Percentiles rank a stretch among this genome's conserved stretches.
Evolutionary conservation across 2,113 vertebrate species (phyloP).

Genomic region (Oplegnathus fasciatus): DNA sequence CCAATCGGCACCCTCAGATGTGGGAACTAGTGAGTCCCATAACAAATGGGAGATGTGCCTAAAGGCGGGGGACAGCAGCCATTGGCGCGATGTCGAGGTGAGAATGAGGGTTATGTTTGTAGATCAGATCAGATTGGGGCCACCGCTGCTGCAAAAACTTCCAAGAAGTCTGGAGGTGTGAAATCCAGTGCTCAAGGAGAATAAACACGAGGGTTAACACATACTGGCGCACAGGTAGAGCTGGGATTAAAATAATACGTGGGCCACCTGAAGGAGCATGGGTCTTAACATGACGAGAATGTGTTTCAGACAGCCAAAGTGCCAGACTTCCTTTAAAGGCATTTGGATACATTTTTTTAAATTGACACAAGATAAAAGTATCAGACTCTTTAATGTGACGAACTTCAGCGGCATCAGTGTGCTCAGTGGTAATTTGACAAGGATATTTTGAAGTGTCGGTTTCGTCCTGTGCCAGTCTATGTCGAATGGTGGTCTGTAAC

Average conservation of each 20-base stretch:
- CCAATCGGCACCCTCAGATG: slow-evolving; percentile 34
- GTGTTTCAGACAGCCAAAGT: slow-evolving; percentile 5
- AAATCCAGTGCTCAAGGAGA: slow-evolving; percentile 56
- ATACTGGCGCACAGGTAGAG: slow-evolving; percentile 9
- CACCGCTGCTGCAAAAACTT: slow-evolving; percentile 21
- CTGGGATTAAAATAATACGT: slow-evolving; percentile 20
- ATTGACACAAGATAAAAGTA: slow-evolving; percentile 28
- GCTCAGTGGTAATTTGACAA: slow-evolving; percentile 60
- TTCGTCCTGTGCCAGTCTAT: slow-evolving; percentile 52
- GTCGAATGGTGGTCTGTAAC: slow-evolving; percentile 62
- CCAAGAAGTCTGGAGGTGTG: slow-evolving; percentile 49
- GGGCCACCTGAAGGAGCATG: slow-evolving; percentile 25
- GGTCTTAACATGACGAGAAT: not conserved
- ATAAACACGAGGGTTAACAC: slow-evolving; percentile 51
- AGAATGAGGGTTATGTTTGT: slow-evolving; percentile 58
- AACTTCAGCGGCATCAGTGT: slow-evolving; percentile 23
- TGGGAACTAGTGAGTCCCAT: slow-evolving; percentile 23
- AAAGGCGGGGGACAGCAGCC: slow-evolving; percentile 24
- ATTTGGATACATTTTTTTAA: slow-evolving; percentile 1
- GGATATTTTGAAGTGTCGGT: slow-evolving; percentile 61
- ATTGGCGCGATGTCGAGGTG: slow-evolving; percentile 26
- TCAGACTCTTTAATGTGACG: slow-evolving; percentile 28
- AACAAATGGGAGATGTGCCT: slow-evolving; percentile 20
- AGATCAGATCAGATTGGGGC: slow-evolving; percentile 56
- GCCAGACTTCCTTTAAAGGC: not conserved